phyloP scores from a whole-genome alignment of 2,113 vertebrate genomes.

The Eurypyga helias region DNA sequence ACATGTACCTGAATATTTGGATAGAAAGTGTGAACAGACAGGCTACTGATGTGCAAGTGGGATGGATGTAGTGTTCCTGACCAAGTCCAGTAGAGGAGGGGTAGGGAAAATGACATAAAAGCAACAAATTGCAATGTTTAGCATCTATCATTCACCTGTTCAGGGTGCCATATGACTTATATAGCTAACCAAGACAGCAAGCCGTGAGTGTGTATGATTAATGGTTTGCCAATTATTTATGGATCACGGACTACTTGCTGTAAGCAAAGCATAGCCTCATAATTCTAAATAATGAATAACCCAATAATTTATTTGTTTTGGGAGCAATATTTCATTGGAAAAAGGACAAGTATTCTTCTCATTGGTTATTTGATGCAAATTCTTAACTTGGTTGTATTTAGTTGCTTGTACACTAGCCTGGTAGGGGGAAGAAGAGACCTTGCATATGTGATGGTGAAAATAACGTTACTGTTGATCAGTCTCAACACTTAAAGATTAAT shows the following conservation, averaged over 20 bases:
- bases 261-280: background rate
- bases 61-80: background rate
- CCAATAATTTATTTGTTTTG: background rate
- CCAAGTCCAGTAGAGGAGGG: background rate
- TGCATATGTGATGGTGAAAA: background rate
- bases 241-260: background rate
- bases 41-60: background rate
- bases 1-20: background rate
- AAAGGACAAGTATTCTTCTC: background rate
- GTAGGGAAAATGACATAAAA: background rate
- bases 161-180: background rate
- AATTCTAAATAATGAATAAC: constrained; percentile 34
- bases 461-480: background rate
- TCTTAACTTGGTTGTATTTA: background rate
- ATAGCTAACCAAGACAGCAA: background rate
- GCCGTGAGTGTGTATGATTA: background rate
- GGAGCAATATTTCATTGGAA: background rate
- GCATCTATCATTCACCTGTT: background rate
- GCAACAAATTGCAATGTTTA: background rate
- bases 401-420: background rate
- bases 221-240: constrained; percentile 10
- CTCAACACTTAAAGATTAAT: background rate
- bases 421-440: background rate
- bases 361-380: background rate
- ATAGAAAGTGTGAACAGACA: background rate